Conservation (phyloP, 1,140 invertebrate genomes). For the Drosophila pseudoananassae region DNA sequence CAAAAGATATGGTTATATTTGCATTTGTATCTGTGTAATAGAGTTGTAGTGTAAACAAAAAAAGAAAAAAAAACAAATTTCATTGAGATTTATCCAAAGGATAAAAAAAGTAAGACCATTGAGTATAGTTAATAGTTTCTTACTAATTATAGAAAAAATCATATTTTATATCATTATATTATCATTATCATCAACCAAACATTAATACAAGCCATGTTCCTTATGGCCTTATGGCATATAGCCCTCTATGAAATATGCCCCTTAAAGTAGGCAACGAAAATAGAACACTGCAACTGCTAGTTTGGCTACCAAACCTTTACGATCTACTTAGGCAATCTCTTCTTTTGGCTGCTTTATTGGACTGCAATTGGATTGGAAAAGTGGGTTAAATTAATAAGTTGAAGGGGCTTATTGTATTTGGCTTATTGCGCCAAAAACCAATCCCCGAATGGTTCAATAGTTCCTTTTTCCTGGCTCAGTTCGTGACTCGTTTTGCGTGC, state of each 20-base stretch:
- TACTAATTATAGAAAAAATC: background rate
- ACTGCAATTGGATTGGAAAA: slow-evolving; percentile 53
- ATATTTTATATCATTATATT: too few species aligned
- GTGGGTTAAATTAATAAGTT: slow-evolving; percentile 71
- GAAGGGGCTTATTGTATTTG: slow-evolving; percentile 30
- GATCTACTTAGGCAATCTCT: slow-evolving; percentile 45
- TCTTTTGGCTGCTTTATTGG: slow-evolving; percentile 39
- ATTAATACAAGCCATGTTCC: too few species aligned
- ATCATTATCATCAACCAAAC: too few species aligned
- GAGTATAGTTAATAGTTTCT: background rate
- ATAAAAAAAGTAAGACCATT: background rate
- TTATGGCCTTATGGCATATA: too few species aligned
- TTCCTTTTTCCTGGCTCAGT: slow-evolving; percentile 43
- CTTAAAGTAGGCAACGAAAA: background rate
- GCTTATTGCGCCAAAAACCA: slow-evolving; percentile 27
- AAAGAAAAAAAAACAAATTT: background rate
- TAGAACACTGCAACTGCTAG: background rate
- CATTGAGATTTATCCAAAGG: background rate
- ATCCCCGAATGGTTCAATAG: slow-evolving; percentile 29
- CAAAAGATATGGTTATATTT: background rate
- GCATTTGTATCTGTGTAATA: background rate
- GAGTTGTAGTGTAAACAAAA: too few species aligned
- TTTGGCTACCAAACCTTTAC: slow-evolving; percentile 13
- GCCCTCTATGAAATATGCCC: background rate
- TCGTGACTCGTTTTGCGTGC: slow-evolving; percentile 78